Evolutionary conservation across 2,797 vertebrate species (phyloP).

Genomic region (Anniella stebbinsi): DNA sequence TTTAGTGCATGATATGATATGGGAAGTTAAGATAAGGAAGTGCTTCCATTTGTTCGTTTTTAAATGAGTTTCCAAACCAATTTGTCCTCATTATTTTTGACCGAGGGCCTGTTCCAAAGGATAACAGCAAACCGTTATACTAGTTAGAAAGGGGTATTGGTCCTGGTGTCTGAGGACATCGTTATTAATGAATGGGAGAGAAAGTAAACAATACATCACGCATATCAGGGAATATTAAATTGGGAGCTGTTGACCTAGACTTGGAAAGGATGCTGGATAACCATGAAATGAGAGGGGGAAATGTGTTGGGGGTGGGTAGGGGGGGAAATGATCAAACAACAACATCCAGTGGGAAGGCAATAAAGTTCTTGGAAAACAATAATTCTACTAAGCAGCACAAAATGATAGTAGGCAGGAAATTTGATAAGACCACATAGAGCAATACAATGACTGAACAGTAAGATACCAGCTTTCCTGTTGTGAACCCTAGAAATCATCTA

Average conservation of each 20-base stretch:
- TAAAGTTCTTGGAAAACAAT: slow-evolving; percentile 19
- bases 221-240: neutral
- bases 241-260: neutral
- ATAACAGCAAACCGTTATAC: neutral
- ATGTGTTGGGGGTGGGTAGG: too few relatives aligned
- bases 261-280: neutral
- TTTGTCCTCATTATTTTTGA: slow-evolving; percentile 8
- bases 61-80: neutral
- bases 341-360: neutral
- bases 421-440: slow-evolving; percentile 36
- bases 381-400: slow-evolving; percentile 29
- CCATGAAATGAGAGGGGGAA: neutral
- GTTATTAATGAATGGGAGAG: neutral
- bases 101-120: neutral
- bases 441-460: slow-evolving; percentile 26
- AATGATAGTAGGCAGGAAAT: slow-evolving; percentile 35
- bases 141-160: neutral
- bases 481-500: neutral
- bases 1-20: neutral
- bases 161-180: neutral
- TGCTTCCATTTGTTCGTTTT: slow-evolving; percentile 4
- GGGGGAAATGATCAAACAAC: neutral
- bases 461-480: slow-evolving; percentile 7
- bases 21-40: neutral
- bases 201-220: neutral